Evolutionary conservation across 2,113 vertebrate species (phyloP).

Genomic region (Otis tarda): DNA sequence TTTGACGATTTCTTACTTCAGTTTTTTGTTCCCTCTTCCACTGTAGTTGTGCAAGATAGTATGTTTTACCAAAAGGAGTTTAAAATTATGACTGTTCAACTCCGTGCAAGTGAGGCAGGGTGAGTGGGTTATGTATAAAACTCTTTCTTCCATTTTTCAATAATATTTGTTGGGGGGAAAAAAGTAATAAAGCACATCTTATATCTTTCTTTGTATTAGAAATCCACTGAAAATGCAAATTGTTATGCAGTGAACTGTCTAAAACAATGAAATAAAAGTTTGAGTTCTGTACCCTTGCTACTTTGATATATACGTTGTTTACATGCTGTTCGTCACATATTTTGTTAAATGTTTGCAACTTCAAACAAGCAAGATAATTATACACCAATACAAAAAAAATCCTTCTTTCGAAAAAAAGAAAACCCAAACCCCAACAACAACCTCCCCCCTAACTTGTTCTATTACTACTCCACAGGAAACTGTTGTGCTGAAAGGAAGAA

Average conservation of each 20-base stretch:
- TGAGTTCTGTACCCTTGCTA: not conserved
- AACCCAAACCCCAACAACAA: not conserved
- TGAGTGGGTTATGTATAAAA: not conserved
- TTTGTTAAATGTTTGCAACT: not conserved
- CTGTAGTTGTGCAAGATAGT: not conserved
- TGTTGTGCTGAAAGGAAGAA: slow-evolving; percentile 61
- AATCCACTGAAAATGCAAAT: not conserved
- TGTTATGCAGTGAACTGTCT: not conserved
- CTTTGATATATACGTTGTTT: not conserved
- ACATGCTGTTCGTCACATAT: not conserved
- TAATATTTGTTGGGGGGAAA: not conserved
- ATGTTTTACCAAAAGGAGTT: not conserved
- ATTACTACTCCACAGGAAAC: slow-evolving; percentile 62
- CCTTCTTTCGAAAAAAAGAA: not conserved
- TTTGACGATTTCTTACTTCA: not conserved
- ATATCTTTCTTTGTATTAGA: not conserved
- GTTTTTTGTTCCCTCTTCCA: not conserved
- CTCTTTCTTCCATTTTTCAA: not conserved
- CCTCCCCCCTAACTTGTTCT: slow-evolving; percentile 52
- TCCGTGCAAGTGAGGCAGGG: not conserved
- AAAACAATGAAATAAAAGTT: not conserved
- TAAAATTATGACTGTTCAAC: not conserved
- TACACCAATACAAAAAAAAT: not conserved
- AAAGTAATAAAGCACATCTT: not conserved
- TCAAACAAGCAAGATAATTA: not conserved